Percentiles rank a stretch among this genome's conserved stretches.
Evolutionary conservation across 2,113 vertebrate species (phyloP).

Genomic region (Xenopus borealis): DNA sequence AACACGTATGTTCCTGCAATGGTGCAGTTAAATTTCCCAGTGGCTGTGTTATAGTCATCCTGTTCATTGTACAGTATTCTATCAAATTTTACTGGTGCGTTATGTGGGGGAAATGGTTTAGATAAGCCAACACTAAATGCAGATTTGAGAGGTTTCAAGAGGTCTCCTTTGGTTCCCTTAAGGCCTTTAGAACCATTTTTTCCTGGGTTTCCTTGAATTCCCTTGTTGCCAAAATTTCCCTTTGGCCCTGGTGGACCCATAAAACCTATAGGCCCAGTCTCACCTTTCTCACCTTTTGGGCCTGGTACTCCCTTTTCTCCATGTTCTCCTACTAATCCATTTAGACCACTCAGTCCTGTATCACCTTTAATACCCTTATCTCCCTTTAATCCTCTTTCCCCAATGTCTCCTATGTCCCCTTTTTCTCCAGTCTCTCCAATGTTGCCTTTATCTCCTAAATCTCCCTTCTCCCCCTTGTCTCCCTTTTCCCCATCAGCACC

Average conservation of each 20-base stretch:
- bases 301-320: constrained; percentile 78
- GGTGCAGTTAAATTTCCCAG: constrained; percentile 84
- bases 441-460: constrained; percentile 78
- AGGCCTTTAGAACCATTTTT: constrained; percentile 82
- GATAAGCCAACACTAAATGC: constrained; percentile 90
- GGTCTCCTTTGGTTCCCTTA: constrained; percentile 76
- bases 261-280: constrained; percentile 67
- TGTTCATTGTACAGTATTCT: constrained; percentile 86
- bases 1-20: constrained; percentile 86
- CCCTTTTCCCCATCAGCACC: constrained; percentile 69
- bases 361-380: constrained; percentile 80
- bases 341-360: constrained; percentile 68
- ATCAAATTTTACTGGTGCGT: constrained; percentile 84
- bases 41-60: constrained; percentile 74
- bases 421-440: constrained; percentile 74
- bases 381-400: constrained; percentile 73
- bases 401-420: constrained; percentile 76
- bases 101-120: constrained; percentile 85
- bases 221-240: constrained; percentile 77
- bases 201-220: constrained; percentile 75
- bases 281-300: constrained; percentile 78
- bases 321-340: constrained; percentile 68
- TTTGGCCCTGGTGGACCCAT: constrained; percentile 71
- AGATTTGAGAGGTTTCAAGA: constrained; percentile 56
- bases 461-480: constrained; percentile 76